phyloP scores from a whole-genome alignment of 2,797 vertebrate species.

The Lycodopsis pacificus region DNA sequence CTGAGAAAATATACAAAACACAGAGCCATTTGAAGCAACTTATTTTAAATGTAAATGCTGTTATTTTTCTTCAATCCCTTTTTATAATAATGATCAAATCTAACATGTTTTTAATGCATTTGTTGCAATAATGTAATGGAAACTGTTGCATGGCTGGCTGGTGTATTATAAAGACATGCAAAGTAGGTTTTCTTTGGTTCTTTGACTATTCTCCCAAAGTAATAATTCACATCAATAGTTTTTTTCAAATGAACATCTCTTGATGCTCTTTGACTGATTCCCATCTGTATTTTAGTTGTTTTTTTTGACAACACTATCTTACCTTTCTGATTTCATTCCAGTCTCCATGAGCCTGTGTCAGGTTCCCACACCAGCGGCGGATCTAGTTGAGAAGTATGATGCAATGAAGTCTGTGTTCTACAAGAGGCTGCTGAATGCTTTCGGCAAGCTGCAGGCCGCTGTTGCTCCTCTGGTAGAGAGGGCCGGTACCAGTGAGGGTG shows the following conservation, averaged over 20 bases:
- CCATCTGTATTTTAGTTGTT: neutral
- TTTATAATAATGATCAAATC: neutral
- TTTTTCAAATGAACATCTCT: neutral
- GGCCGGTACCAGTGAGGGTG: fast-evolving
- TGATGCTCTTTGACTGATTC: neutral
- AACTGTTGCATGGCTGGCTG: neutral
- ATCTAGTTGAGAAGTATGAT: constrained; percentile 78
- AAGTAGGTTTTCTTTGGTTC: neutral
- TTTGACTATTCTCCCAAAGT: neutral
- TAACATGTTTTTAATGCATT: neutral
- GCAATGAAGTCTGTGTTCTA: constrained; percentile 57
- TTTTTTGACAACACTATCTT: neutral
- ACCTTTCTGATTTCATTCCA: constrained; percentile 50
- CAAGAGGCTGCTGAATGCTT: constrained; percentile 61
- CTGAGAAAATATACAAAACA: neutral
- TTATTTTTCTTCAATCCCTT: neutral
- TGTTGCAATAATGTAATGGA: neutral
- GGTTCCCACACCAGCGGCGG: constrained; percentile 45
- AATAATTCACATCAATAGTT: neutral
- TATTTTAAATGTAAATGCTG: neutral
- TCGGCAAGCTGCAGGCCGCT: neutral
- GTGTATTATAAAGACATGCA: neutral
- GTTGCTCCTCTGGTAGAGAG: constrained; percentile 1
- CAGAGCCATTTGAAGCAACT: neutral
- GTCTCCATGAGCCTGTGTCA: constrained; percentile 82